Evolutionary conservation across 2,888 invertebrate genomes (phyloP).

Genomic region (Automeris io): DNA sequence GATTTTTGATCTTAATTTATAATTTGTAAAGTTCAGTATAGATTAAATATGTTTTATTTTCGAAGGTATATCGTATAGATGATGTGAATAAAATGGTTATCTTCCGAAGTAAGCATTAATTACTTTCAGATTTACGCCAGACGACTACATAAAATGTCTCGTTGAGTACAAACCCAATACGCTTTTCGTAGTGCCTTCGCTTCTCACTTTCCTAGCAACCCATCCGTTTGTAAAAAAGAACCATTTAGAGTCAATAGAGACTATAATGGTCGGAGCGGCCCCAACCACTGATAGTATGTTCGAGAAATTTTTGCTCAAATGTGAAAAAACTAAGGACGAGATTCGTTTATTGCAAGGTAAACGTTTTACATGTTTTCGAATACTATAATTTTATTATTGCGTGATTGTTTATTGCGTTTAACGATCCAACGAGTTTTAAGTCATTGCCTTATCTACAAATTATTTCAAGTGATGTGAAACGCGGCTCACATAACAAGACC

Average conservation of each 20-base stretch:
- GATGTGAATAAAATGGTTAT: too few relatives aligned
- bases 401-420: too few relatives aligned
- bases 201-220: constrained; percentile 84
- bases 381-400: not conserved
- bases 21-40: too few relatives aligned
- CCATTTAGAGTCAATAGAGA: constrained; percentile 79
- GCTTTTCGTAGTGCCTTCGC: constrained; percentile 85
- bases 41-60: too few relatives aligned
- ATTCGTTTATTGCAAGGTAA: constrained; percentile 64
- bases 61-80: too few relatives aligned
- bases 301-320: constrained; percentile 79
- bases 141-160: constrained; percentile 82
- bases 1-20: too few relatives aligned
- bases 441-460: too few relatives aligned
- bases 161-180: constrained; percentile 77
- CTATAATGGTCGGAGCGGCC: constrained; percentile 85
- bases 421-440: too few relatives aligned
- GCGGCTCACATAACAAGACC: too few relatives aligned
- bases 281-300: constrained; percentile 81
- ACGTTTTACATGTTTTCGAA: not conserved
- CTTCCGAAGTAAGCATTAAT: constrained; percentile 44
- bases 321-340: constrained; percentile 69
- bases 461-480: too few relatives aligned
- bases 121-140: constrained; percentile 80
- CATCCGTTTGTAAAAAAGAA: constrained; percentile 82